phyloP scores from a whole-genome alignment of 2,888 invertebrate species.

The Aleiodes leptofemur region DNA sequence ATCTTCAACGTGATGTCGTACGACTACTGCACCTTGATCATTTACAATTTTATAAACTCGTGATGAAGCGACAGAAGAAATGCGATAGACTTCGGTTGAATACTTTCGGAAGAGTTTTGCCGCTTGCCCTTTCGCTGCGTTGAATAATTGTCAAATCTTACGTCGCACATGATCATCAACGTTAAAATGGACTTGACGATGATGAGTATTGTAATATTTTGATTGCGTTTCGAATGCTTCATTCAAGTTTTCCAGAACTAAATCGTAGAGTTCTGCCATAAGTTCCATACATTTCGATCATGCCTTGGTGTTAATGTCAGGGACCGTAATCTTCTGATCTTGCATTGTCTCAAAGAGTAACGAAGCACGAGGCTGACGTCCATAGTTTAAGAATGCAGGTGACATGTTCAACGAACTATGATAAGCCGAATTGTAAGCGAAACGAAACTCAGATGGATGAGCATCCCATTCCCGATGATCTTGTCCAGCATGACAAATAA shows the following conservation, averaged over 20 bases:
- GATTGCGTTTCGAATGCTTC: conserved; percentile 6
- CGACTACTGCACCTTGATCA: not conserved
- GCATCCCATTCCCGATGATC: conserved; percentile 20
- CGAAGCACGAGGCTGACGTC: not conserved
- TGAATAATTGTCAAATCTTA: no score
- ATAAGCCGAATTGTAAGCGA: conserved; percentile 18
- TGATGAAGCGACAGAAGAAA: not conserved
- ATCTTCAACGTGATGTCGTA: not conserved
- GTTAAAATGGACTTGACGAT: conserved; percentile 5
- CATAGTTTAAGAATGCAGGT: conserved; percentile 3
- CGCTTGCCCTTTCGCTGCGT: no score
- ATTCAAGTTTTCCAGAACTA: not conserved
- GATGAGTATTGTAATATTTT: not conserved
- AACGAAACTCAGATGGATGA: conserved; percentile 15
- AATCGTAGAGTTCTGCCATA: conserved; percentile 7
- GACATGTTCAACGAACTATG: conserved; percentile 22
- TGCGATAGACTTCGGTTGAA: no score
- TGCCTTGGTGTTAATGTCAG: not conserved
- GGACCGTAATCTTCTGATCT: not conserved
- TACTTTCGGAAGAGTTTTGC: no score
- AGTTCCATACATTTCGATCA: conserved; percentile 17
- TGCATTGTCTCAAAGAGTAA: not conserved
- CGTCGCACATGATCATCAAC: no score
- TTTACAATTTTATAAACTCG: not conserved
- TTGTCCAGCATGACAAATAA: conserved; percentile 25